Evolutionary conservation across 2,113 vertebrate species (phyloP), one percentile per base, ranked within the genome.

Genomic region (Oxyruncus cristatus): DNA sequence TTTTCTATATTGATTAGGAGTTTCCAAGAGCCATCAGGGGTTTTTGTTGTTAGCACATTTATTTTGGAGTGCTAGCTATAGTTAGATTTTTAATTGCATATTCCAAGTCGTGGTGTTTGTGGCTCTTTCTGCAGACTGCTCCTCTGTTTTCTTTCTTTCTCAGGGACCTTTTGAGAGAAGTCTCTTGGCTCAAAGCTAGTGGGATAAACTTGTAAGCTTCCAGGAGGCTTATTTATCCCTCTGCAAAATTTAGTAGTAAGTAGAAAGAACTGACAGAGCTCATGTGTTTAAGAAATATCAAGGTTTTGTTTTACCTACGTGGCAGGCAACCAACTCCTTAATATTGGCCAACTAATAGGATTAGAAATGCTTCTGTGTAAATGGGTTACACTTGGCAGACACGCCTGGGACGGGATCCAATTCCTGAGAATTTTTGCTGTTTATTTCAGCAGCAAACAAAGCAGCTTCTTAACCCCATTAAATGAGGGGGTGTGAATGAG

Each of bases 371-470:
- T 84, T 76, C 75, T 77, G 46, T 84, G 11, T 70, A 42, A 80
- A 91, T 49, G 79, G 50, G 19, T 59, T 83, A 28, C 10, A 16
- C 67, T 94, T 93, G 72, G 71, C 90, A 96, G 82, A 58, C 68
- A 17, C 0, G 15, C 70, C 89, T 94, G 89, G 91, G 90, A 88
- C 24, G 4, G 2, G 32, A 52, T 94, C 85, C 85, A 96, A 7
- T 47, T 88, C 68, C 82, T 58, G 61, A 63, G 86, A 21, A 15
- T 63, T 95, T 78, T 66, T 93, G 75, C 71, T 73, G 46, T 88
- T 95, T 76, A 9, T 85, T 94, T 94, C 53, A 42, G 56, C 44
- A 41, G 81, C 71, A 89, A 58, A 78, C 87, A 94, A 79, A 81
- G 49, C 75, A 35, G 61, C 81, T 94, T 88, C 74, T 89, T 93